Evolutionary conservation across 2,888 invertebrate species (phyloP).

Genomic region (Busseola fusca): DNA sequence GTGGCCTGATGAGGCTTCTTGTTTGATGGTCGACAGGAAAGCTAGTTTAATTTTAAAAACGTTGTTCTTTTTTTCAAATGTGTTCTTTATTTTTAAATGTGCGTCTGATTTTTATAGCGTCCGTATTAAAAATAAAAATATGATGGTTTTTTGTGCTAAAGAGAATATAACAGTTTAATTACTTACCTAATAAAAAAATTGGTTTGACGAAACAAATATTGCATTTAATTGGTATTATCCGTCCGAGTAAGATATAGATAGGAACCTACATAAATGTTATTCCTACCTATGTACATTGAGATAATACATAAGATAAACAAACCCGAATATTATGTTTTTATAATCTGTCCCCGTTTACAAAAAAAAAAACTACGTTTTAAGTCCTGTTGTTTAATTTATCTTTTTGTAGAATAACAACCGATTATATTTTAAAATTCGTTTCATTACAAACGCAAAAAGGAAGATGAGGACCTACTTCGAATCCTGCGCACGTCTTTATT

Average conservation of each 20-base stretch:
- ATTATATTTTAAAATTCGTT: constrained; percentile 11
- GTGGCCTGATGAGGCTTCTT: constrained; percentile 77
- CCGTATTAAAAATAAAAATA: neutral
- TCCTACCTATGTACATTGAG: neutral
- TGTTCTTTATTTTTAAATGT: constrained; percentile 19
- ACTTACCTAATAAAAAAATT: neutral
- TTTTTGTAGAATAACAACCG: neutral
- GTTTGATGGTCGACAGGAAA: constrained; percentile 56
- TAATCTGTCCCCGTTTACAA: neutral
- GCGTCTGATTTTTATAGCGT: constrained; percentile 2
- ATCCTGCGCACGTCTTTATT: constrained; percentile 49
- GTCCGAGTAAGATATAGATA: neutral
- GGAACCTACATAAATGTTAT: neutral
- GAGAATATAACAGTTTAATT: neutral
- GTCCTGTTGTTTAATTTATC: too few relatives aligned
- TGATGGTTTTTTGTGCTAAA: neutral
- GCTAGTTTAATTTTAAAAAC: constrained; percentile 57
- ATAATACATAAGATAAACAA: neutral
- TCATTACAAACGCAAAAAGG: constrained; percentile 9
- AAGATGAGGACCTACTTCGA: constrained; percentile 19
- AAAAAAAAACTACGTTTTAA: neutral
- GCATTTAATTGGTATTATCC: neutral
- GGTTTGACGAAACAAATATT: neutral
- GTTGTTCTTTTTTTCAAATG: constrained; percentile 18
- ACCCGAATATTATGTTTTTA: neutral